These are phyloP conservation scores for Eptesicus fuscus DNA, from an alignment of 2,113 vertebrate genomes.

Conservation along the genomic window DNA sequence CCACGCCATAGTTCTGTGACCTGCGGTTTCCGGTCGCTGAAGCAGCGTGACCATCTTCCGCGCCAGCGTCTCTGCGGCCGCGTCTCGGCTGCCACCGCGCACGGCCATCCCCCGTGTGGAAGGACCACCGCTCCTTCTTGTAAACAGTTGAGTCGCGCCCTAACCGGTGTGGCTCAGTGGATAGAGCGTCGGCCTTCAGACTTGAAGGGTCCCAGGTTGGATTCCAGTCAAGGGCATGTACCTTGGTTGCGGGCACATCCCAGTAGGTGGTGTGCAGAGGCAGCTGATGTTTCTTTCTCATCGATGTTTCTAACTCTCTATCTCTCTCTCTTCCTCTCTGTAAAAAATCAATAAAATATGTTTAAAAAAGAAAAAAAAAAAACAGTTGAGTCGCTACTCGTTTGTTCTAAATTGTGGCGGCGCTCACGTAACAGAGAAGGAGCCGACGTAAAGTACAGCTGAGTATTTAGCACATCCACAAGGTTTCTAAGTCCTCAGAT, in stretches of 20 bases:
- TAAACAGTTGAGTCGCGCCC: not conserved
- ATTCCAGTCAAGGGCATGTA: too few species aligned
- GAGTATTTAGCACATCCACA: not conserved
- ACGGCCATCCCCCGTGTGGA: fast-evolving
- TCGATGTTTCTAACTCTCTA: too few species aligned
- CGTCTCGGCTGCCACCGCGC: not conserved
- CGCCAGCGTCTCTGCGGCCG: not conserved
- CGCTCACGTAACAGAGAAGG: not conserved
- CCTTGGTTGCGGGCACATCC: too few species aligned
- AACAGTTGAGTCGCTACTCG: not conserved
- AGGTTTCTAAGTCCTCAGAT: too few species aligned
- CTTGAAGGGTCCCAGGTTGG: too few species aligned
- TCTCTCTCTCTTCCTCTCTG: too few species aligned
- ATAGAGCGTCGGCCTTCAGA: too few species aligned
- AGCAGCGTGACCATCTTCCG: not conserved
- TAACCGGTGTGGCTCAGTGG: too few species aligned
- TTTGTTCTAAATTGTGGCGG: not conserved
- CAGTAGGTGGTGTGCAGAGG: too few species aligned
- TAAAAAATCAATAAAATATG: too few species aligned
- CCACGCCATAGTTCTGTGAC: fast-evolving
- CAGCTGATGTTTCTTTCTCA: too few species aligned
- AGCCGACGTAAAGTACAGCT: not conserved
- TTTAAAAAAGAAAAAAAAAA: too few species aligned
- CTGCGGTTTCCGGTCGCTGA: not conserved
- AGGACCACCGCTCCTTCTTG: not conserved